phyloP scores from a whole-genome alignment of 2,797 vertebrate species.

The Tadarida brasiliensis region DNA sequence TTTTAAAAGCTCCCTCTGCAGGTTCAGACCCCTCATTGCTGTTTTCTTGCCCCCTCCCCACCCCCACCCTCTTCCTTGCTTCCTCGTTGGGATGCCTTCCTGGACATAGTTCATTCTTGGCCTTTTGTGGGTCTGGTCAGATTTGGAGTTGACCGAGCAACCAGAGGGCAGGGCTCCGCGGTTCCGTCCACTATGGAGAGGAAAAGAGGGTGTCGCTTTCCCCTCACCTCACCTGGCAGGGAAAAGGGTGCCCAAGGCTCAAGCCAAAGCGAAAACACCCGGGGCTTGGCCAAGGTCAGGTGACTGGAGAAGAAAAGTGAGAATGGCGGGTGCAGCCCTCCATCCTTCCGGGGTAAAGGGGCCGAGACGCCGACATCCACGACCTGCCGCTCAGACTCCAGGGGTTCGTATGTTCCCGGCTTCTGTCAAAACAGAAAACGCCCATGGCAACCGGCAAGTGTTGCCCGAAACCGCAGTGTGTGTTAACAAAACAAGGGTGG shows the following conservation, averaged over 20 bases:
- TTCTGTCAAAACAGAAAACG: conserved; percentile 41
- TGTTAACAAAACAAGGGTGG: conserved; percentile 24
- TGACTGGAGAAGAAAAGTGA: not conserved
- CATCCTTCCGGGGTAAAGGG: no score
- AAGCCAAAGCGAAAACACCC: no score
- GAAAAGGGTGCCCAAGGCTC: not conserved
- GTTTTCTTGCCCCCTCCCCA: no score
- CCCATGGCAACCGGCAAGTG: conserved; percentile 19
- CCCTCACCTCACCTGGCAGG: not conserved
- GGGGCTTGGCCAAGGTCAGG: not conserved
- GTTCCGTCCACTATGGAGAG: not conserved
- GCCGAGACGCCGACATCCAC: not conserved
- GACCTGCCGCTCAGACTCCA: not conserved
- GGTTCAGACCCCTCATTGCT: not conserved
- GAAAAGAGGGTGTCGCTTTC: not conserved
- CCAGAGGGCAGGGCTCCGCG: not conserved
- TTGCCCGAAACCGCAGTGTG: not conserved
- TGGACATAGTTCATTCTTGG: not conserved
- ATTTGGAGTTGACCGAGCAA: not conserved
- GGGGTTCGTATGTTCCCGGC: not conserved
- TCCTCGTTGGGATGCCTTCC: not conserved
- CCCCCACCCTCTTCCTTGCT: not conserved
- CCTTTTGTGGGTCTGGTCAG: not conserved
- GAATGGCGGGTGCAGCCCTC: no score
- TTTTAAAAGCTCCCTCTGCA: not conserved